Base-by-base conservation (phyloP, 1,140 invertebrate genomes). In the Onthophagus taurus region DNA sequence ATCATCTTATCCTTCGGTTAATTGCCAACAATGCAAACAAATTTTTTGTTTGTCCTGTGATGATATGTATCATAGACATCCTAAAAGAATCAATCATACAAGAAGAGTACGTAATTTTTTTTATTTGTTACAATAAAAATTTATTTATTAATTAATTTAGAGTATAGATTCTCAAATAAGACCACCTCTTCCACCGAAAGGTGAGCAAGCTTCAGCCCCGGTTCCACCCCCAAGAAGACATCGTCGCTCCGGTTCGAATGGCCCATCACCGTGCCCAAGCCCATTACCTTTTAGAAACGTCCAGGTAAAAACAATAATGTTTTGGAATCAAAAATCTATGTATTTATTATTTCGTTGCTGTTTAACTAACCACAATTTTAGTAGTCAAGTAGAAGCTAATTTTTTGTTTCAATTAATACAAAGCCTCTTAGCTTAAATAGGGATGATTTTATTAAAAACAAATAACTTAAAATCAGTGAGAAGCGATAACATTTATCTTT, bases 41-140 rank as follows among this genome's bases (percentile, higher is more conserved):
- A 77, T 81, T 30, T 89, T 90, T 51, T 93, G 87, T 57, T 72
- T 77, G 43, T 83, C 84, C 4, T 94, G 90, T 62, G 89, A 94
- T 63, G 88, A 92, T 55, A 91, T 92, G 82, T 93, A 90, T 62
- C 89, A 94, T 61, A 74, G 89, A 50, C 90, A 94, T 65, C 89
- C 90, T 0, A 92, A 92, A 54, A 69, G 89, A 50, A 78, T 81
- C 50, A 67, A 71, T 31, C 90, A 94, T 60, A 65, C 79, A 17
- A 68, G 90, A 60, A 80, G 78, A 69, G 86, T 79, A 67, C 68
- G 59, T 39, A 23, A 4, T 19, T 2, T 9, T 9, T 12, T 33
- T 33, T 6, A 33, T 6, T 43, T 2, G 34, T 16, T 0, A 36
- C 8, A 3, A 20, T 21, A 9, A 4, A 34, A 14, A 45, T 30